phyloP scores from a whole-genome alignment of 2,888 invertebrate species.

The Drosophila parthenogenetica region DNA sequence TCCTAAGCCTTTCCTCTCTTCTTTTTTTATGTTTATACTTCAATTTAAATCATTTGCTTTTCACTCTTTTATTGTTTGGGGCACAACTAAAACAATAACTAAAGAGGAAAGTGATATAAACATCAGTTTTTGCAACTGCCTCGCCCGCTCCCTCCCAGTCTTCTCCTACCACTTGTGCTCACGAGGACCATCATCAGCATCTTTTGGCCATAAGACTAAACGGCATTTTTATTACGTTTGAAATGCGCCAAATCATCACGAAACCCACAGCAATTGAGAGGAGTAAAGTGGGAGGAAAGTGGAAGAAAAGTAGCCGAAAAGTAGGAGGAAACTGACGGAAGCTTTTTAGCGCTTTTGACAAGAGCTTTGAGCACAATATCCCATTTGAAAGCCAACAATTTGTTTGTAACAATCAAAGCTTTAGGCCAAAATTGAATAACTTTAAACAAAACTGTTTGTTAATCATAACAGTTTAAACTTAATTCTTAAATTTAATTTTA shows the following conservation, averaged over 20 bases:
- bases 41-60: slow-evolving; percentile 70
- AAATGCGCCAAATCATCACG: slow-evolving; percentile 50
- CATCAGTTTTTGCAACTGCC: slow-evolving; percentile 42
- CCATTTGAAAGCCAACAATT: slow-evolving; percentile 31
- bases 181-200: slow-evolving; percentile 26
- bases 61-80: slow-evolving; percentile 56
- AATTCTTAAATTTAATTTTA: neutral
- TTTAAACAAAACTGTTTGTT: neutral
- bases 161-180: slow-evolving; percentile 27
- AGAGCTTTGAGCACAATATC: slow-evolving; percentile 8
- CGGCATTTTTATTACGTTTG: slow-evolving; percentile 43
- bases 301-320: neutral
- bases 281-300: no score
- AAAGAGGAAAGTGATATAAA: slow-evolving; percentile 58
- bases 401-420: slow-evolving; percentile 2
- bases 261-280: slow-evolving; percentile 1
- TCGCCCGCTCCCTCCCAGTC: neutral
- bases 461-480: neutral
- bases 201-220: slow-evolving; percentile 30
- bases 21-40: slow-evolving; percentile 42
- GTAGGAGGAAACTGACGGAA: slow-evolving; percentile 53
- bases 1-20: neutral
- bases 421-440: neutral
- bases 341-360: slow-evolving; percentile 51
- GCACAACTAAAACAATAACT: slow-evolving; percentile 33